Base-by-base conservation (phyloP, 2,888 invertebrate species). In the Himalopsyche kuldschensis region DNA sequence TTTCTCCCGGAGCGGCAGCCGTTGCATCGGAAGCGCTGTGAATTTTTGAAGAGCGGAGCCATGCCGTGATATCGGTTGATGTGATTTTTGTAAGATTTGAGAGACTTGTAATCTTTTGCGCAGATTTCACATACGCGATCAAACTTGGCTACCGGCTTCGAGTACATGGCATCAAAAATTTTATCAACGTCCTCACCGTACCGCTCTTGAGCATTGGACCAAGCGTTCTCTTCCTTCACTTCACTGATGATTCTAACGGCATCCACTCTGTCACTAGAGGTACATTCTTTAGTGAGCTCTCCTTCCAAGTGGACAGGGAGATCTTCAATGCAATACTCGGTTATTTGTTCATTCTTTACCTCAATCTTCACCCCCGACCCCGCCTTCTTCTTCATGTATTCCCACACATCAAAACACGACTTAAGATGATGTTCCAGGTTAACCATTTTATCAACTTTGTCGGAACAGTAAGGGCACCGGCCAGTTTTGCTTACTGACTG, bases 51-150 rank as follows among this genome's bases (percentile, higher is more conserved):
- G 6, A 84, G 47, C 5, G 63, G 4, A 27, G 81, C 47, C 27
- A 84, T 30, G 30, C 48, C 81, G 11, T 84, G 84, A n/a, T 35
- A 30, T 11, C 48, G 80, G 30, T 27, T 79, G n/a, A 79, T 76
- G n/a, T 84, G 84, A 30, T 76, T 80, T 27, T 75, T 78, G 46
- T 81, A 84, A 41, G 84, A 77, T 24, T 75, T 75, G 10, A 79
- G 77, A 15, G 80, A 78, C 30, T 79, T 75, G 63, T 78, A 84
- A 24, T 41, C 31, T 63, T 81, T 81, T 20, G 69, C 35, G 35
- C 84, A 84, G 27, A 84, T 69, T 24, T 77, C 41, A 32, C 84
- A 84, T 0, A n/a, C 32, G 31, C 63, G 80, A 15, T 78, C 27
- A 32, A 31, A 24, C 76, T 47, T 76, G 55, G n/a, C 79, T 55